Conservation (phyloP, 2,888 invertebrate species). For the Gibbula magus region DNA sequence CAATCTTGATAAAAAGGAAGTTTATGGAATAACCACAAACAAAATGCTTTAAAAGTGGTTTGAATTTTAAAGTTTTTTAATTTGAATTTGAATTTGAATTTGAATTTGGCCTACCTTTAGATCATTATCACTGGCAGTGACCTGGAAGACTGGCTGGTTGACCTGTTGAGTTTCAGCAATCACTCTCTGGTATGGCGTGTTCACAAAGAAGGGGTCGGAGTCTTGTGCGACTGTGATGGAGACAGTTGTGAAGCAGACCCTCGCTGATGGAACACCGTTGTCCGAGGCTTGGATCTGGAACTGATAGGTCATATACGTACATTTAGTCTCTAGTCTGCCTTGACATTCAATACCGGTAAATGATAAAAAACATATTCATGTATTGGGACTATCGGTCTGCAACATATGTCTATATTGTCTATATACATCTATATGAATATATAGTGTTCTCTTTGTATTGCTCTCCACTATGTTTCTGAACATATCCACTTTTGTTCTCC, state of each 20-base stretch:
- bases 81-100: too few species aligned
- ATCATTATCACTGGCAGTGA: slow-evolving; percentile 39
- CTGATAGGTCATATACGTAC: slow-evolving; percentile 35
- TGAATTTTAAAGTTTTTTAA: background rate
- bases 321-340: too few species aligned
- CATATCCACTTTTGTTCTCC: too few species aligned
- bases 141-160: background rate
- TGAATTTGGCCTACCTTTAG: slow-evolving; percentile 27
- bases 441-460: too few species aligned
- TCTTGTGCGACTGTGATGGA: slow-evolving; percentile 50
- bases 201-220: slow-evolving; percentile 44
- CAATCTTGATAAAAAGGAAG: too few species aligned
- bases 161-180: slow-evolving; percentile 38
- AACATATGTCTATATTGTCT: too few species aligned
- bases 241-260: slow-evolving; percentile 44
- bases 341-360: too few species aligned
- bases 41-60: background rate
- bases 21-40: too few species aligned
- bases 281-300: slow-evolving; percentile 58
- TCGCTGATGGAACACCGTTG: slow-evolving; percentile 36
- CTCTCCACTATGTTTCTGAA: too few species aligned
- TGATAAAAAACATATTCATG: too few species aligned
- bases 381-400: too few species aligned
- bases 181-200: slow-evolving; percentile 27
- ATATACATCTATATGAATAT: too few species aligned